Evolutionary conservation across 2,797 vertebrate species (phyloP).

Genomic region (Chloroceryle inda): DNA sequence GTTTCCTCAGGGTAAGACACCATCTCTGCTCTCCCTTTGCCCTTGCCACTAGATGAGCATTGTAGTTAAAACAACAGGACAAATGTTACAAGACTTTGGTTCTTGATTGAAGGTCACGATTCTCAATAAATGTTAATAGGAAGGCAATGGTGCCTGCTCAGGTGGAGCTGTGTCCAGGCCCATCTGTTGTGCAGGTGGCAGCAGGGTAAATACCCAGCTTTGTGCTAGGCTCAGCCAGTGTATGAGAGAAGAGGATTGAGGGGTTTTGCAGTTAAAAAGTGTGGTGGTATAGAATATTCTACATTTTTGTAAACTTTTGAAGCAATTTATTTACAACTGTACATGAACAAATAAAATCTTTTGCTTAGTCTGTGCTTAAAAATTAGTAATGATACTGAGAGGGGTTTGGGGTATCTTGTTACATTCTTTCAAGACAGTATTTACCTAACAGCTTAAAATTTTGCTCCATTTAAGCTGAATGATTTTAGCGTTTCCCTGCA

Average conservation of each 20-base stretch:
- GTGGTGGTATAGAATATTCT: background rate
- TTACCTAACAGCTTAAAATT: background rate
- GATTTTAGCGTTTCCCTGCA: background rate
- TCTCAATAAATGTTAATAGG: background rate
- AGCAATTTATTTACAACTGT: background rate
- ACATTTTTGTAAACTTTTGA: background rate
- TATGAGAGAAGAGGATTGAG: background rate
- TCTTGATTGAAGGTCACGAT: background rate
- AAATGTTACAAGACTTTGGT: background rate
- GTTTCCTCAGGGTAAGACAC: background rate
- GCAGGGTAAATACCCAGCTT: background rate
- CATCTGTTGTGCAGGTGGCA: fast-evolving
- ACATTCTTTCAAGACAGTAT: background rate
- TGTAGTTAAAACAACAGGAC: background rate
- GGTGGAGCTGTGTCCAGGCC: background rate
- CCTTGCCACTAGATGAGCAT: background rate
- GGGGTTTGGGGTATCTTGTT: background rate
- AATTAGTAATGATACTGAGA: background rate
- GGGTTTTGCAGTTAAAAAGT: background rate
- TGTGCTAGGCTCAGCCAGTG: fast-evolving
- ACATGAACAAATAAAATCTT: background rate
- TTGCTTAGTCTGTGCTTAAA: background rate
- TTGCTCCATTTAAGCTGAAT: background rate
- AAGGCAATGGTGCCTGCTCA: background rate
- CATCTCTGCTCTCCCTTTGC: background rate